phyloP scores from a whole-genome alignment of 2,797 vertebrate species.

The Platyrinchus mystaceus region DNA sequence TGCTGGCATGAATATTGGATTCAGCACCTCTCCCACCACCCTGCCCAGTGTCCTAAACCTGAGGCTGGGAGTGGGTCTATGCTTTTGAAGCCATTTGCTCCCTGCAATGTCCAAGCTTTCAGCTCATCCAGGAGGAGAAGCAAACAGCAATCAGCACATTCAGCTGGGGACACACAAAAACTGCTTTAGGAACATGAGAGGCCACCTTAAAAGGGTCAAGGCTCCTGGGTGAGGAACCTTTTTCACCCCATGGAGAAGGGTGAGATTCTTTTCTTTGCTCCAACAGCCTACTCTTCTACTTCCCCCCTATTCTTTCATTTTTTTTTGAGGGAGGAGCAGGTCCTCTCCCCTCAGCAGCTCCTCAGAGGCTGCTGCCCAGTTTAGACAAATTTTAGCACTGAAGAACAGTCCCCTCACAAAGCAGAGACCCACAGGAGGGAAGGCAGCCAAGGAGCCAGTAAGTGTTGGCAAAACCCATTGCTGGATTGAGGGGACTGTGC shows the following conservation, averaged over 20 bases:
- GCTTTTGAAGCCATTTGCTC: not conserved
- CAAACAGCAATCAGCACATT: fast-evolving
- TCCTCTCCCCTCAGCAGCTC: not conserved
- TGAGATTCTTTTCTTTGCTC: not conserved
- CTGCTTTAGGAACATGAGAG: not conserved
- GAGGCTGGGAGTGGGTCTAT: not conserved
- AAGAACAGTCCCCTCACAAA: not conserved
- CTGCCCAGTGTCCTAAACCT: not conserved
- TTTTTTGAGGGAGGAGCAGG: not conserved
- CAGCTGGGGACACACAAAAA: not conserved
- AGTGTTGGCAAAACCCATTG: not conserved
- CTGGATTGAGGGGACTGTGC: not conserved
- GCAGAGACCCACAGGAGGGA: not conserved
- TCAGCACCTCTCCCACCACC: not conserved
- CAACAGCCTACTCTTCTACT: not conserved
- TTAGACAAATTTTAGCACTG: not conserved
- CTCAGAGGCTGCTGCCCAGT: not conserved
- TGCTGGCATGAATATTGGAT: fast-evolving
- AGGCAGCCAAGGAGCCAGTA: not conserved
- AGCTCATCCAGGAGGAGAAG: not conserved
- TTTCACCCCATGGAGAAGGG: not conserved
- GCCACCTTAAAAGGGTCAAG: not conserved
- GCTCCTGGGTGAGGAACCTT: not conserved
- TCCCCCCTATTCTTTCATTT: fast-evolving
- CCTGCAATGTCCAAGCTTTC: fast-evolving